Base-by-base conservation (phyloP, 2,797 vertebrate genomes). In the Hylomyscus alleni region DNA sequence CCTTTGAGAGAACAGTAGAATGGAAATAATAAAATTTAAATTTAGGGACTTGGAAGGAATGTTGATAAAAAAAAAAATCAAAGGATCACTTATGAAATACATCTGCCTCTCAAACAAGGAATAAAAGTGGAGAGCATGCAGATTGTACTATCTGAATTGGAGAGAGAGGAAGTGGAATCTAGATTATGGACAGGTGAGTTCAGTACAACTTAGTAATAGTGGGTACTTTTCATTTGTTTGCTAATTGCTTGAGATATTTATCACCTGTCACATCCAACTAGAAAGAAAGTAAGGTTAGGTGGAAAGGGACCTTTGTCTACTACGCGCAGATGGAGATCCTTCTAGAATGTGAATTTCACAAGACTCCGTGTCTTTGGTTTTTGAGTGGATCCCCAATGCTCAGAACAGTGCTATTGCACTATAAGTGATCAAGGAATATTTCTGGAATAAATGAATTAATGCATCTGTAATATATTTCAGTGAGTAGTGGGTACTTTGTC, bases 61-160 rank as follows among this genome's bases (percentile, higher is more conserved):
- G 31, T n/a, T 84, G n/a, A 60, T 93, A 22, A 94, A 91, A 94
- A 72, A 94, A 82, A 86, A n/a, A n/a, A n/a, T n/a, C 3, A 47
- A 86, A 93, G 37, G 19, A 40, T 15, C 1, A 85, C 34, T 58
- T 47, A 40, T 72, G 29, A 24, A 90, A 91, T 80, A 44, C 9
- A 20, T 75, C 10, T 72, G 34, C 83, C 31, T 87, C 31, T 60
- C 24, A 87, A 14, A 67, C 40, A 47, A 15, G 34, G 26, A 69
- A 44, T 54, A 73, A 40, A 56, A 67, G 47, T 54, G 31, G 31
- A 50, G 65, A 47, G 11, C 29, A 50, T 85, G 1, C 37, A 47
- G 13, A 72, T 72, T 76, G 13, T 86, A 58, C 81, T 60, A 26
- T 54, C 44, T 90, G 2, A 34, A 37, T 72, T 44, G 52, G 60